Evolutionary conservation across 2,113 vertebrate genomes (phyloP).

Genomic region (Ramphastos sulfuratus): DNA sequence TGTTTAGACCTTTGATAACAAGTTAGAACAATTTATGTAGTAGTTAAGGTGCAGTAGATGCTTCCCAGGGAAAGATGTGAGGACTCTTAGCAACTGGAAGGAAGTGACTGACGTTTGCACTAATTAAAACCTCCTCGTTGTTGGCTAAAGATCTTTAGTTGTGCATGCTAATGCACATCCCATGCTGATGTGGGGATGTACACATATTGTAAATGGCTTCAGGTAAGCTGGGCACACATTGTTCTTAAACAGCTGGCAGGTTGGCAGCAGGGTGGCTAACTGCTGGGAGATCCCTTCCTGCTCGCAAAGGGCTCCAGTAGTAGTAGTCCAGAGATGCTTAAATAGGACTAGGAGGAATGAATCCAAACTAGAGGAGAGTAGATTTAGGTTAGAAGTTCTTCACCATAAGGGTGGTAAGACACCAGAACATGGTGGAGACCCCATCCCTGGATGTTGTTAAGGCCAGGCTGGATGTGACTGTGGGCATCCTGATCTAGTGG

Average conservation of each 20-base stretch:
- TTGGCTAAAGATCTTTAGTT: background rate
- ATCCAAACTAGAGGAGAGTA: too few relatives aligned
- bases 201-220: background rate
- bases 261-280: background rate
- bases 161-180: background rate
- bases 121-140: background rate
- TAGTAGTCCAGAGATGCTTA: accelerated
- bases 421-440: too few relatives aligned
- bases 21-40: background rate
- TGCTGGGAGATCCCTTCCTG: background rate
- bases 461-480: too few relatives aligned
- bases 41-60: background rate
- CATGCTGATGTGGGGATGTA: background rate
- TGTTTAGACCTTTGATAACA: background rate
- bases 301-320: background rate
- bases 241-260: background rate
- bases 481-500: too few relatives aligned
- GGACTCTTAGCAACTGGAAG: background rate
- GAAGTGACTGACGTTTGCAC: background rate
- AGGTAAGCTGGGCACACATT: background rate
- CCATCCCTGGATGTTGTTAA: too few relatives aligned
- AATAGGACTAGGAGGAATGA: too few relatives aligned
- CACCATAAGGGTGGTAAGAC: too few relatives aligned
- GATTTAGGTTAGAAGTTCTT: too few relatives aligned
- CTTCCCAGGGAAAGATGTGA: background rate